These are phyloP conservation scores for Cenopis cana DNA, from an alignment of 2,888 invertebrate genomes.

Conservation along the genomic window DNA sequence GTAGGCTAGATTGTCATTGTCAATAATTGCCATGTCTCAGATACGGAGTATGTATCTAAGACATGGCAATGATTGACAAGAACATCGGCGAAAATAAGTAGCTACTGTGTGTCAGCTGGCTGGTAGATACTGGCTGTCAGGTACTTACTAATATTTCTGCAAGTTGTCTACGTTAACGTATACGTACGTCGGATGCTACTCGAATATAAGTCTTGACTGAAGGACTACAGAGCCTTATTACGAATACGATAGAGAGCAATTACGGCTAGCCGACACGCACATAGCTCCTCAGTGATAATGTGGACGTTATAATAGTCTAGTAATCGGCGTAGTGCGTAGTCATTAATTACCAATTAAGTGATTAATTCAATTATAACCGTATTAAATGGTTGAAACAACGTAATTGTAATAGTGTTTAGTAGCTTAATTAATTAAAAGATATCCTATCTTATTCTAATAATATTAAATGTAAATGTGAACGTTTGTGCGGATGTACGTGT, in stretches of 20 bases:
- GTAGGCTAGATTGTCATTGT: too few relatives aligned
- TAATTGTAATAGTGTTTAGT: neutral
- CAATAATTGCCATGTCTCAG: too few relatives aligned
- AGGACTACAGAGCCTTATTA: neutral
- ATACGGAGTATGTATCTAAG: neutral
- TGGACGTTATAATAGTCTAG: neutral
- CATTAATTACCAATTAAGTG: neutral
- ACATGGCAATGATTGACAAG: neutral
- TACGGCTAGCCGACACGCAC: neutral
- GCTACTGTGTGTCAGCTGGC: neutral
- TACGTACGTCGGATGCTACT: neutral
- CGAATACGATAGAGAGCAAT: neutral
- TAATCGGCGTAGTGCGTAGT: neutral
- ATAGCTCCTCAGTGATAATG: neutral
- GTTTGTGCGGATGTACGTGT: too few relatives aligned
- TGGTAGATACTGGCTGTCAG: too few relatives aligned
- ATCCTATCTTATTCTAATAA: too few relatives aligned
- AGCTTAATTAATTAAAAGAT: neutral
- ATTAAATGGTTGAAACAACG: neutral
- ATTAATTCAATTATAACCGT: conserved; percentile 13
- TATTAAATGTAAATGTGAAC: too few relatives aligned
- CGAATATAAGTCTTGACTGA: neutral
- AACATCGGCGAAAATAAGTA: neutral
- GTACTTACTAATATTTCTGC: neutral
- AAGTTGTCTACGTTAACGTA: neutral